Percentiles rank a stretch among this genome's conserved stretches.
phyloP scores from a whole-genome alignment of 2,113 vertebrate genomes.

The Pantherophis guttatus region DNA sequence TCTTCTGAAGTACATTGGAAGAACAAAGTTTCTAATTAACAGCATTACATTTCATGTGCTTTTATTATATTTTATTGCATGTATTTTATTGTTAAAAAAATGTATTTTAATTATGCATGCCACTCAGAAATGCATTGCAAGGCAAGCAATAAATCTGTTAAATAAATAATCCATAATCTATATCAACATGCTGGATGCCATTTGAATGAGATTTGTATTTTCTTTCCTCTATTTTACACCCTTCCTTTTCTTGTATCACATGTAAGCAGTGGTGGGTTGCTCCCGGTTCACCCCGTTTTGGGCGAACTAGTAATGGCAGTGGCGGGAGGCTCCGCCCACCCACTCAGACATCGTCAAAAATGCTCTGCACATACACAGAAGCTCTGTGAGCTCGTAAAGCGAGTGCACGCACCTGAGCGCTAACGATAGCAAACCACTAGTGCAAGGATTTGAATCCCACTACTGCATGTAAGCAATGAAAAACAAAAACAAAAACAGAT shows the following conservation, averaged over 20 bases:
- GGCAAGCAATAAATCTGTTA: neutral
- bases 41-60: neutral
- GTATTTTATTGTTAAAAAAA: neutral
- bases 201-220: slow-evolving; percentile 2
- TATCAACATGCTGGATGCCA: neutral
- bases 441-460: no score
- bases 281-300: no score
- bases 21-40: neutral
- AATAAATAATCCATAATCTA: neutral
- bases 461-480: neutral
- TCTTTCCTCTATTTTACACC: neutral
- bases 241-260: neutral
- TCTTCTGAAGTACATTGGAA: neutral
- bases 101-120: neutral
- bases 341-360: no score
- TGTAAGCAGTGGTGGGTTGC: neutral
- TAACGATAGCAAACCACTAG: no score
- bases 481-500: neutral
- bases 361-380: no score
- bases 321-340: no score
- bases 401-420: no score
- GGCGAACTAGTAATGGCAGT: no score
- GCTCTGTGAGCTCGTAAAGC: no score
- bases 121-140: neutral
- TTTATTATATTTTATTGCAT: neutral